Percentiles rank a stretch among this genome's conserved stretches.
Conservation (phyloP, 2,888 invertebrate genomes). For the Cosmia pyralina region DNA sequence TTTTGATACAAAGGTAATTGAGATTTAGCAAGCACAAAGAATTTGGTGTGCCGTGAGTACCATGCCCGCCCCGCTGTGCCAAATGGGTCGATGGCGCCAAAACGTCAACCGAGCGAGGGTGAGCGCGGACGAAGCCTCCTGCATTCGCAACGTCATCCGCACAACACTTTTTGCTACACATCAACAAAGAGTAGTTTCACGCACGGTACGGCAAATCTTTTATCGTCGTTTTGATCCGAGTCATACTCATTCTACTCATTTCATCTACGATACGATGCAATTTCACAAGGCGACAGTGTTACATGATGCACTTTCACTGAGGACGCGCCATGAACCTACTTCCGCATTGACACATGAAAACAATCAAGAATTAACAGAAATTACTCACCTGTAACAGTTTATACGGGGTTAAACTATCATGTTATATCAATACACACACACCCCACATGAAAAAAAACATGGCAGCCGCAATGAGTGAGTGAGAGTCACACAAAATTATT, state of each 20-base stretch:
- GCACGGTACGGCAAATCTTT: constrained; percentile 66
- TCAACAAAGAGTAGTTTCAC: constrained; percentile 71
- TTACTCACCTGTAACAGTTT: constrained; percentile 86
- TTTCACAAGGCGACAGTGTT: constrained; percentile 89
- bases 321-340: constrained; percentile 76
- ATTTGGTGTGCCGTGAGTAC: constrained; percentile 74
- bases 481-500: constrained; percentile 83
- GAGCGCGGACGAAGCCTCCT: constrained; percentile 69
- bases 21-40: constrained; percentile 78
- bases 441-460: constrained; percentile 95
- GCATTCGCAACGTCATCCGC: constrained; percentile 65
- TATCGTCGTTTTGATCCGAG: constrained; percentile 76
- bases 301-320: constrained; percentile 90
- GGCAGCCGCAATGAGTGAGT: constrained; percentile 91
- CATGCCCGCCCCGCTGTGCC: constrained; percentile 84
- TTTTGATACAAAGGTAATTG: constrained; percentile 80
- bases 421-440: constrained; percentile 88
- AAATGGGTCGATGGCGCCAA: constrained; percentile 90
- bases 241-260: constrained; percentile 73
- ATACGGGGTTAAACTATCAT: constrained; percentile 87
- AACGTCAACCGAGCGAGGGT: constrained; percentile 84
- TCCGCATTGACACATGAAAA: constrained; percentile 78
- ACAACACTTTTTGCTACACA: constrained; percentile 64
- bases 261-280: constrained; percentile 81
- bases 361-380: constrained; percentile 70